Base-by-base conservation (phyloP, 2,797 vertebrate genomes). In the Cygnus olor region DNA sequence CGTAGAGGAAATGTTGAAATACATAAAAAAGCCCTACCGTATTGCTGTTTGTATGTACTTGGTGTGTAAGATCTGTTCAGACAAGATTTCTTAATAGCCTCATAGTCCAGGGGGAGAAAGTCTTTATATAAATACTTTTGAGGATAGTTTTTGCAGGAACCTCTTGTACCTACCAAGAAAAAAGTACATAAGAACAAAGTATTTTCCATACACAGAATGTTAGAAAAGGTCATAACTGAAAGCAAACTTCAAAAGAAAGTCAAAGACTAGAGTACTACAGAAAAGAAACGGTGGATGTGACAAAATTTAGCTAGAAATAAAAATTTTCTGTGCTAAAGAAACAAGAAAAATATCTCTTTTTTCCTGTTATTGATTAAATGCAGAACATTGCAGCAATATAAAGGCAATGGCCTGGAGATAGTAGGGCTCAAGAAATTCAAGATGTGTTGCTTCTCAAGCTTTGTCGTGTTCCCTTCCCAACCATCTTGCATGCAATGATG, bases 101-200 rank as follows among this genome's bases (percentile, higher is more conserved):
- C 30, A 10, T 9, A 64, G 27, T 53, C 34, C 20, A 63, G 20
- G 5, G 11, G 3, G 27, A 56, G 8, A 51, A 93, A 66, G 5
- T 6, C 4, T 80, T 74, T 64, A 10, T 42, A 60, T 9, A 54
- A 42, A 57, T 56, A 47, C 42, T 70, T 89, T 27, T 49, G 18
- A 65, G 22, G 7, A 66, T 82, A 84, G 0, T 7, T n/a, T 47
- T 72, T 12, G 8, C 54, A 85, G 47, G 28, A 47, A 51, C 51
- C 9, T 32, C 24, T 57, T 34, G 5, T 30, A 58, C 9, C 17
- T 81, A n/a, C 7, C 11, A 27, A 61, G 60, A 85, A 85, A 22
- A 4, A 0, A 7, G n/a, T 27, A 16, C 0, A 3, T 6, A 56
- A 71, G 34, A 64, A 22, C 3, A 8, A 65, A 32, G 17, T 24